Evolutionary conservation across 2,113 vertebrate species (phyloP).

Genomic region (Poeciliopsis retropinna): DNA sequence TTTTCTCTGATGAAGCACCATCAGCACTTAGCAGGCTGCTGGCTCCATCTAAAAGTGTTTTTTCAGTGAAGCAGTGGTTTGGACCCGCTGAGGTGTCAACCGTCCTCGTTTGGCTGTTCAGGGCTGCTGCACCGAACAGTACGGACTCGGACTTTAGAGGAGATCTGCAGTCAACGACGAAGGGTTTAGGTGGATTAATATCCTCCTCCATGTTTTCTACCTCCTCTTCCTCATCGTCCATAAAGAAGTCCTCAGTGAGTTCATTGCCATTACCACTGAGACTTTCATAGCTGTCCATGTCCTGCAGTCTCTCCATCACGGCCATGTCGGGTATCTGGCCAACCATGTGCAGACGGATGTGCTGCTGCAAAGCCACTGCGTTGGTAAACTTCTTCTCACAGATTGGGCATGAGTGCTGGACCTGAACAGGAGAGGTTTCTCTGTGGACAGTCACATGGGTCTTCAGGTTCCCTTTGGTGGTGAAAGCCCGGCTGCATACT

Average conservation of each 20-base stretch:
- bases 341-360: conserved; percentile 97
- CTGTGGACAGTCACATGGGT: conserved; percentile 94
- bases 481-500: conserved; percentile 95
- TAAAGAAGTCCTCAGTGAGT: conserved; percentile 88
- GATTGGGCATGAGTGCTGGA: conserved; percentile 97
- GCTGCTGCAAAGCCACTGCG: conserved; percentile 94
- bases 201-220: conserved; percentile 78
- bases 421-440: conserved; percentile 89
- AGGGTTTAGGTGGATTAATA: conserved; percentile 75
- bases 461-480: conserved; percentile 98
- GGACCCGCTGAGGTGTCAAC: conserved; percentile 83
- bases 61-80: conserved; percentile 81
- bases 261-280: conserved; percentile 88
- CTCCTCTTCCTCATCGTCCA: conserved; percentile 84
- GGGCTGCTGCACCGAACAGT: conserved; percentile 85
- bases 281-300: conserved; percentile 86
- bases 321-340: conserved; percentile 89
- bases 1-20: conserved; percentile 80
- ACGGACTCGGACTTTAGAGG: conserved; percentile 82
- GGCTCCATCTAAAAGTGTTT: conserved; percentile 84
- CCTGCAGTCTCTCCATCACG: conserved; percentile 81
- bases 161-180: conserved; percentile 80
- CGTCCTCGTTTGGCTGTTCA: conserved; percentile 93
- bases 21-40: conserved; percentile 83
- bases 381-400: conserved; percentile 99